Evolutionary conservation across 2,888 invertebrate genomes (phyloP), one percentile per base, ranked within the genome.

Genomic region (Petrophora chlorosata): DNA sequence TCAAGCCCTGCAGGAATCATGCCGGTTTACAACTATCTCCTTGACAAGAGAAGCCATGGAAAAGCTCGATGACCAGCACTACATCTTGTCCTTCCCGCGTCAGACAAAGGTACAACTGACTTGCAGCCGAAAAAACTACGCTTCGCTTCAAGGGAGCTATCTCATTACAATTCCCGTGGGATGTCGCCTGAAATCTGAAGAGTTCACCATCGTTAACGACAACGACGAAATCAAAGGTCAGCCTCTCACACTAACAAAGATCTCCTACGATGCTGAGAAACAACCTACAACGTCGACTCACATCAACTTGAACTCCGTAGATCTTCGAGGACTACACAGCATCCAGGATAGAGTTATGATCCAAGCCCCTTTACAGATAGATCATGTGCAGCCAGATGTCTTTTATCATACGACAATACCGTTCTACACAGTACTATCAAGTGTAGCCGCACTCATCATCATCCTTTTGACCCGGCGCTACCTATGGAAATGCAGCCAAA

Each of bases 61-160:
- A 26, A 2, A 26, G 10, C 26, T 23, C 16, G 35, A 35, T 9
- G 34, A 35, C 15, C 28, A 22, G 5, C 43, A 43, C 28, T 43
- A 43, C 22, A 13, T 34, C 1, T 3, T 34, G 9, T 13, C 15
- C 8, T 41, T 34, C 9, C 34, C 43, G 2, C 12, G 7, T 5
- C 17, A 15, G 3, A 43, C 34, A 7, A 34, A 43, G 13, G 15
- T 28, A 2, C 12, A 28, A 5, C 19, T 43, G 4, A 0, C 5
- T 3, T 43, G 35, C 13, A 16, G 3, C 13, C 29, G 9, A 7
- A 2, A 35, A 1, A 12, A 28, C 5, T 35, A 35, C 15, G 19
- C 4, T n/a, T 29, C 22, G 1, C 14, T 43, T 5, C 3, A 28
- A 14, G 43, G 43, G 9, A 43, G 29, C 5, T 43, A 26, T 8